Evolutionary conservation across 1,140 invertebrate genomes (phyloP).

Genomic region (Cotesia vestalis): DNA sequence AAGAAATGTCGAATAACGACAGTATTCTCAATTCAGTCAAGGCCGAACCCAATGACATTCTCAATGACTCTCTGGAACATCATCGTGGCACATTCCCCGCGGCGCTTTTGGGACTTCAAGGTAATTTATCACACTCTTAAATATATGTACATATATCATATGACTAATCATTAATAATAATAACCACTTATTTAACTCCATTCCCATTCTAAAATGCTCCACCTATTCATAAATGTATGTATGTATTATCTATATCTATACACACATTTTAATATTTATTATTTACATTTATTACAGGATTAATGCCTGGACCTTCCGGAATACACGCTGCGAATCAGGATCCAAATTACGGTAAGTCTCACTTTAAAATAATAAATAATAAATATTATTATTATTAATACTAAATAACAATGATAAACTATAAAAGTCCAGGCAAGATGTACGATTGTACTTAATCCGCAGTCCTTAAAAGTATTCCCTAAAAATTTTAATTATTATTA

Average conservation of each 20-base stretch:
- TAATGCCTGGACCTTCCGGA: conserved; percentile 84
- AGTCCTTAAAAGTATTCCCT: conserved; percentile 62
- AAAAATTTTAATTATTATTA: conserved; percentile 51
- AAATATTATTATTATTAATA: conserved; percentile 24
- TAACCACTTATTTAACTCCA: neutral
- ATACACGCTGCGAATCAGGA: conserved; percentile 76
- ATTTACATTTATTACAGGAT: conserved; percentile 63
- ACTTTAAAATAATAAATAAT: conserved; percentile 21
- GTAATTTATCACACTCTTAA: conserved; percentile 54
- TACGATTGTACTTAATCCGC: conserved; percentile 10
- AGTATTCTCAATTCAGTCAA: conserved; percentile 71
- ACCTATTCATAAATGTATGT: neutral
- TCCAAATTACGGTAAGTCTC: conserved; percentile 81
- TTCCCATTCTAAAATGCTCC: neutral
- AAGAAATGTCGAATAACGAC: conserved; percentile 73
- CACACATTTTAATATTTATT: conserved; percentile 49
- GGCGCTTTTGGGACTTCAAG: conserved; percentile 76
- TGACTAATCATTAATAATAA: neutral
- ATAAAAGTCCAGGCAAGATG: conserved; percentile 55
- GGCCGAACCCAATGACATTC: conserved; percentile 69
- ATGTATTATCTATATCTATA: conserved; percentile 30
- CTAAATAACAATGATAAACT: conserved; percentile 45
- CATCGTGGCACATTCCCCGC: conserved; percentile 72
- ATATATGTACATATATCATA: neutral
- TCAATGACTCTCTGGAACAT: conserved; percentile 66